Base-by-base conservation (phyloP, 35 echinoderm and acorn worm genomes). In the Acanthaster planci region DNA sequence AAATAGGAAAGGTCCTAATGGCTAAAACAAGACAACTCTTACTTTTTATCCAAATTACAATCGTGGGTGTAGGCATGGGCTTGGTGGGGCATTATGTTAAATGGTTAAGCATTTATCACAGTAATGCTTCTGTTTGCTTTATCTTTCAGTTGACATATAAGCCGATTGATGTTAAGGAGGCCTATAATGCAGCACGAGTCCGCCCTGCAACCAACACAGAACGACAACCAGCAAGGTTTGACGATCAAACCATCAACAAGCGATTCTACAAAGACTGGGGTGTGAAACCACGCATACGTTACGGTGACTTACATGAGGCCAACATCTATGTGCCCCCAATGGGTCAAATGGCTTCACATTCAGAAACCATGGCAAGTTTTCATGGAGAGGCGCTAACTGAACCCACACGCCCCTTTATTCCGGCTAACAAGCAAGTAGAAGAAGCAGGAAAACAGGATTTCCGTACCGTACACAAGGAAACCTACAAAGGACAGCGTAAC, bases 191-290 rank as follows among this genome's bases (percentile, higher is more conserved):
- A 22, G 72, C 83, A 38, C 60, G 59, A 14, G 22, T 52, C 3
- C 86, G 90, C 67, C 94, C 60, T 83, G 81, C 37, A 52, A 81
- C 79, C 79, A 50, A 81, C 51, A 52, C 64, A 26, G 26, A 72
- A n/a, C 37, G 51, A 52, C 31, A 53, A 19, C 77, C 87, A 44
- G 95, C 82, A 14, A 88, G 76, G 39, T 97, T 97, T 83, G 84
- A 97, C 39, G 95, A 93, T 78, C 84, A 89, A 76, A 97, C 94
- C 34, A 97, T 87, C 37, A 93, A 97, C 77, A 97, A 93, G 36
- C 88, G 93, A 32, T 97, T 93, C 64, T 97, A 86, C 94, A 67
- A 90, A 52, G 68, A 97, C 75, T 97, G 94, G 94, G 91, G 91
- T 0, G 84, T 80, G 1, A 86, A 97, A 51, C 87, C 94, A 16